These are phyloP conservation scores for Glaucidium brasilianum DNA, from an alignment of 2,113 vertebrate species.

Conservation along the genomic window DNA sequence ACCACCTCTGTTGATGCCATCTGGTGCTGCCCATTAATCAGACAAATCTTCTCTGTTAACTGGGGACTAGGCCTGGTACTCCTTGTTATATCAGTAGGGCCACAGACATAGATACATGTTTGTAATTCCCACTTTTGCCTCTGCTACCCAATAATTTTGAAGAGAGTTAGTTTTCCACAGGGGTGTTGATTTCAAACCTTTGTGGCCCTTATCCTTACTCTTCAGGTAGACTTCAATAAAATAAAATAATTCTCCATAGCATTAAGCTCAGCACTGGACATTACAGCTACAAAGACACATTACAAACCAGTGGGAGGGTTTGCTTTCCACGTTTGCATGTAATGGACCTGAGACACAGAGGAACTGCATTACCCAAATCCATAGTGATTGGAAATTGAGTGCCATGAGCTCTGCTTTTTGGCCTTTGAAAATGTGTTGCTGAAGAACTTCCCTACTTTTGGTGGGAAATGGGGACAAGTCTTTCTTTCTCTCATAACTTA, in stretches of 20 bases:
- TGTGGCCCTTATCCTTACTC: background rate
- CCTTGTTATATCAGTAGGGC: background rate
- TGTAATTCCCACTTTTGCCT: background rate
- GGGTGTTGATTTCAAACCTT: background rate
- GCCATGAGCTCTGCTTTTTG: background rate
- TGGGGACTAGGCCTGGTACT: background rate
- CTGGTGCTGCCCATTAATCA: constrained; percentile 23
- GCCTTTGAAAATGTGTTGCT: background rate
- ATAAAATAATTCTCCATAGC: background rate
- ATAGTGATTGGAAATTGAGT: background rate
- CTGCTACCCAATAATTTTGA: background rate
- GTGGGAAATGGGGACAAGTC: background rate
- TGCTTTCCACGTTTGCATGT: background rate
- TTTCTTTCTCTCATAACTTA: background rate
- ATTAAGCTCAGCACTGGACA: background rate
- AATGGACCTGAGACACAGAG: background rate
- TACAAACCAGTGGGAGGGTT: background rate
- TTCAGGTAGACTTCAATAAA: background rate
- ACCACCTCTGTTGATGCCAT: background rate
- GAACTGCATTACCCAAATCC: background rate
- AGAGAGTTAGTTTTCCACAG: background rate
- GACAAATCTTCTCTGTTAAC: constrained; percentile 15
- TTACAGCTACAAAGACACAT: background rate
- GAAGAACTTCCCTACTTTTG: background rate
- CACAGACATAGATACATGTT: background rate